phyloP scores from a whole-genome alignment of 2,888 invertebrate genomes.

The Pristionchus japonicus region DNA sequence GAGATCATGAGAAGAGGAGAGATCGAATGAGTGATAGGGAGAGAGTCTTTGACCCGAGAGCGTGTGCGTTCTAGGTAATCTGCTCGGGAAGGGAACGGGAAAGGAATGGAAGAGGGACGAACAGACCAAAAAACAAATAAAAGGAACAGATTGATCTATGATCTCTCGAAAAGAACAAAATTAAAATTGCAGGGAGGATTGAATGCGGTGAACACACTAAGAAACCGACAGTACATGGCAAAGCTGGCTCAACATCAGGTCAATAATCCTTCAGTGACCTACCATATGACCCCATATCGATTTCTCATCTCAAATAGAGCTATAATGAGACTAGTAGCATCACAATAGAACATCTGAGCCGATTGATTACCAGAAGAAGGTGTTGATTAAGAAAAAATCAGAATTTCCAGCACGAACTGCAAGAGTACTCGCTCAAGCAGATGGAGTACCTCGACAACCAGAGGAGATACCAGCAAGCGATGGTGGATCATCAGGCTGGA shows the following conservation, averaged over 20 bases:
- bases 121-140: no score
- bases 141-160: no score
- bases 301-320: neutral
- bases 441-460: slow-evolving; percentile 70
- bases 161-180: neutral
- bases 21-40: no score
- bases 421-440: slow-evolving; percentile 66
- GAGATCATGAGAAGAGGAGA: no score
- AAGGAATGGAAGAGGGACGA: no score
- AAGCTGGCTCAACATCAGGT: slow-evolving; percentile 47
- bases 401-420: slow-evolving; percentile 55
- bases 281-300: no score
- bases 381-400: no score
- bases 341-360: no score
- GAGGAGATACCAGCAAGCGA: slow-evolving; percentile 69
- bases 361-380: no score
- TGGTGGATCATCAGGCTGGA: slow-evolving; percentile 71
- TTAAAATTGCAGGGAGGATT: slow-evolving; percentile 50
- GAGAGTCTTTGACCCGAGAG: neutral
- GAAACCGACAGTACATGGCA: slow-evolving; percentile 66
- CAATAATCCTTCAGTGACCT: neutral
- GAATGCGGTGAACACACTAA: slow-evolving; percentile 61
- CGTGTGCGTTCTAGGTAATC: neutral
- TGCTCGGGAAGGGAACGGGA: no score
- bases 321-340: neutral